phyloP scores from a whole-genome alignment of 1,140 invertebrate species.

The Achroia grisella region DNA sequence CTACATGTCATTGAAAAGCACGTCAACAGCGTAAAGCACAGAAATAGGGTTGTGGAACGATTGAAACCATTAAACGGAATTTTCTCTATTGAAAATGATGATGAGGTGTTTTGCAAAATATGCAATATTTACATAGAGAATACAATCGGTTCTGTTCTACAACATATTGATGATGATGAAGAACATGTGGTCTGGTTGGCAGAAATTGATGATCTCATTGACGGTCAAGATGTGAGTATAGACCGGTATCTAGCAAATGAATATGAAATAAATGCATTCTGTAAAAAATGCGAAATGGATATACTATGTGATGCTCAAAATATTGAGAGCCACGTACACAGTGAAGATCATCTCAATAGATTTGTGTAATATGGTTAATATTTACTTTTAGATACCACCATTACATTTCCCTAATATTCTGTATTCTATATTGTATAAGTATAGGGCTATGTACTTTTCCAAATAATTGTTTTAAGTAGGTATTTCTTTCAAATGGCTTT shows the following conservation, averaged over 20 bases:
- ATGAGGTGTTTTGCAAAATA: slow-evolving; percentile 50
- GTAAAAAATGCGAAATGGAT: slow-evolving; percentile 39
- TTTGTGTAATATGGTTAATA: slow-evolving; percentile 23
- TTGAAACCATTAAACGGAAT: slow-evolving; percentile 47
- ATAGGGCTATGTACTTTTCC: too few relatives aligned
- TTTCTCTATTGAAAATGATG: slow-evolving; percentile 36
- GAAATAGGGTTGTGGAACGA: slow-evolving; percentile 27
- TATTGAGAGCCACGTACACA: slow-evolving; percentile 37
- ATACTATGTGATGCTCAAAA: slow-evolving; percentile 27
- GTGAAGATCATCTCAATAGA: slow-evolving; percentile 33
- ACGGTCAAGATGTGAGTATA: slow-evolving; percentile 37
- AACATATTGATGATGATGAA: slow-evolving; percentile 42
- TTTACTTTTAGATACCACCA: too few relatives aligned
- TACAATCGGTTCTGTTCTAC: slow-evolving; percentile 20
- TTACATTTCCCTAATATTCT: neutral
- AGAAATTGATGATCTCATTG: slow-evolving; percentile 39
- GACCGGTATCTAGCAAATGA: slow-evolving; percentile 38
- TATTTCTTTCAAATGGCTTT: neutral
- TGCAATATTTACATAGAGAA: slow-evolving; percentile 43
- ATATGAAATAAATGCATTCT: slow-evolving; percentile 40
- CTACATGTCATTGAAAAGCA: slow-evolving; percentile 40
- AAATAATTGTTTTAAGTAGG: too few relatives aligned
- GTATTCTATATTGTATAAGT: too few relatives aligned
- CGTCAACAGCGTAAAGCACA: slow-evolving; percentile 35
- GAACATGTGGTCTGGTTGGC: slow-evolving; percentile 42